These are phyloP conservation scores for Pitta sordida DNA, from an alignment of 2,113 vertebrate genomes.

Conservation along the genomic window DNA sequence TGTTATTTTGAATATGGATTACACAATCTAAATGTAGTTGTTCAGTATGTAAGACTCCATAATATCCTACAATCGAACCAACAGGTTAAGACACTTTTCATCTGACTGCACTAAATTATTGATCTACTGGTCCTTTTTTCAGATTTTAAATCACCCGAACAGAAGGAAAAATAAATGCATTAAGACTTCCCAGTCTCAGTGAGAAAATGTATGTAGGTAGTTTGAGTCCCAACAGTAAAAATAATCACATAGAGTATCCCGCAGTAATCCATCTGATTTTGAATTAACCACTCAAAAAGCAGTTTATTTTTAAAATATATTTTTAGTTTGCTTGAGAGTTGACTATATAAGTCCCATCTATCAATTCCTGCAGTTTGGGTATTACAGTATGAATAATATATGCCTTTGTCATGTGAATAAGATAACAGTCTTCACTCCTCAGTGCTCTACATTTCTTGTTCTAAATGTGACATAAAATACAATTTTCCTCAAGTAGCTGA, in stretches of 20 bases:
- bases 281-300: constrained; percentile 26
- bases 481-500: background rate
- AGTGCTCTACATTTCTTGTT: background rate
- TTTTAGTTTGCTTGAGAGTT: constrained; percentile 5
- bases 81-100: constrained; percentile 20
- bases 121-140: background rate
- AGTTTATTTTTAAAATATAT: constrained; percentile 28
- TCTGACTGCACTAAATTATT: constrained; percentile 44
- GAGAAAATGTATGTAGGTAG: constrained; percentile 8
- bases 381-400: constrained; percentile 57
- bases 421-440: constrained; percentile 41
- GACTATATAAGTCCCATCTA: constrained; percentile 19
- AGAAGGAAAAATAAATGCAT: constrained; percentile 40
- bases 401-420: constrained; percentile 1
- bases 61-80: background rate
- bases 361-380: constrained; percentile 23
- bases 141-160: background rate
- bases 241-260: background rate
- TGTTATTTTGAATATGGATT: constrained; percentile 17
- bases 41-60: background rate
- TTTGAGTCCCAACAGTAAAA: constrained; percentile 23
- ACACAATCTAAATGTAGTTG: background rate
- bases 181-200: background rate
- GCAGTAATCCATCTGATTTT: constrained; percentile 41
- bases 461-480: constrained; percentile 16